phyloP scores from a whole-genome alignment of 1,140 invertebrate genomes.

The Cherax destructor region DNA sequence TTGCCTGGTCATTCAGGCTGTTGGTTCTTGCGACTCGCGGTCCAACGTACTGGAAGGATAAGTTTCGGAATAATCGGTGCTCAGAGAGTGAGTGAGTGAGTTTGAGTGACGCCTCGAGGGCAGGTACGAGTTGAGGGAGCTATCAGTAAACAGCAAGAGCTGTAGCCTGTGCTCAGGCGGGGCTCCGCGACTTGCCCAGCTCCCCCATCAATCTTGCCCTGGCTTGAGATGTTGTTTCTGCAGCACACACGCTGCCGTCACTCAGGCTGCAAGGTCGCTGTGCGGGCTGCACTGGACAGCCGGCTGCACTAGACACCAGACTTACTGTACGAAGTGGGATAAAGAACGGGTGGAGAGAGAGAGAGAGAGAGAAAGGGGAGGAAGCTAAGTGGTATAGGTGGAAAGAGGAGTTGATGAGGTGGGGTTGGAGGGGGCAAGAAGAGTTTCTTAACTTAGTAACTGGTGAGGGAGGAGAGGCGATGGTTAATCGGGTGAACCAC shows the following conservation, averaged over 20 bases:
- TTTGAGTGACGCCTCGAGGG: background rate
- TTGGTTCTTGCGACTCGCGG: too few species aligned
- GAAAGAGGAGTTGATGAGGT: background rate
- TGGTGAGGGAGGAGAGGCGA: background rate
- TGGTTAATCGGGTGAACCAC: background rate
- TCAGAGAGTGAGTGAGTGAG: too few species aligned
- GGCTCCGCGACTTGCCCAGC: background rate
- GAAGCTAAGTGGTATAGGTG: background rate
- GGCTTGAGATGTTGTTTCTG: conserved; percentile 38
- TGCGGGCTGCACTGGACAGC: conserved; percentile 1
- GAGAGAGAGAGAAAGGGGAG: conserved; percentile 7
- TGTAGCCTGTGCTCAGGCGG: background rate
- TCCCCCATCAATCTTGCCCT: conserved; percentile 25
- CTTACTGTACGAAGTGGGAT: background rate
- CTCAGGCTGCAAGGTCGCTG: conserved; percentile 21
- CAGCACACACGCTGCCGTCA: conserved; percentile 38
- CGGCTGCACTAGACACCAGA: conserved; percentile 10
- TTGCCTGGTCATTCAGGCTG: too few species aligned
- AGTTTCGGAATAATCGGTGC: too few species aligned
- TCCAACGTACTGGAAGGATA: too few species aligned
- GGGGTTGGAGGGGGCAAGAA: too few species aligned
- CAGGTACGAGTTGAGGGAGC: background rate
- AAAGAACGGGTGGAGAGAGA: background rate
- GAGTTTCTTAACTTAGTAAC: background rate
- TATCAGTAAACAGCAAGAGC: background rate